phyloP scores from a whole-genome alignment of 2,113 vertebrate genomes.

The Cepphus grylle region DNA sequence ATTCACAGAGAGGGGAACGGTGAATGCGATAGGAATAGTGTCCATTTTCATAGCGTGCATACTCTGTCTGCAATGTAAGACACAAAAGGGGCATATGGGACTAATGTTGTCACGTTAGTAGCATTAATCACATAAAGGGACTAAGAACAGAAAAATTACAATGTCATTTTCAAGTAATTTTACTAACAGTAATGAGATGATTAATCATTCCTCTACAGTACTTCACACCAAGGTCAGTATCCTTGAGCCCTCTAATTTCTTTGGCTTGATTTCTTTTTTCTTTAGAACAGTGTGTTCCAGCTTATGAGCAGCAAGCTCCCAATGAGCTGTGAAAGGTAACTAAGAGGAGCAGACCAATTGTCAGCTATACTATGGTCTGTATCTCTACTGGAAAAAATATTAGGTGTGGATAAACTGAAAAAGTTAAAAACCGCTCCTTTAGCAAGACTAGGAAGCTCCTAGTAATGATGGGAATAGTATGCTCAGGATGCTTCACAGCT shows the following conservation, averaged over 20 bases:
- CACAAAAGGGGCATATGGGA: neutral
- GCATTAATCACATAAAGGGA: neutral
- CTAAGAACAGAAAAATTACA: neutral
- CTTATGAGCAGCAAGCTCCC: neutral
- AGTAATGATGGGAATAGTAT: neutral
- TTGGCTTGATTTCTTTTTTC: neutral
- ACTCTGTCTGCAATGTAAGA: conserved; percentile 83
- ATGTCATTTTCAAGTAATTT: neutral
- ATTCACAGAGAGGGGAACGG: conserved; percentile 92
- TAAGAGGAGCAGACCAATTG: neutral
- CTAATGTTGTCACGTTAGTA: neutral
- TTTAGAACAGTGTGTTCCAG: neutral
- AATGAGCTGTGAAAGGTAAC: neutral
- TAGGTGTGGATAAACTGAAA: neutral
- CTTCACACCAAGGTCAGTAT: neutral
- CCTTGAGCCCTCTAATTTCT: neutral
- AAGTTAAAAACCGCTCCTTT: neutral
- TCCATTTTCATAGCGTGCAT: conserved; percentile 87
- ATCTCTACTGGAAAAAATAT: neutral
- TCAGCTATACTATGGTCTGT: neutral
- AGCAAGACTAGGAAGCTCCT: neutral
- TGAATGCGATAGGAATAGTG: conserved; percentile 91
- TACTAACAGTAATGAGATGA: neutral
- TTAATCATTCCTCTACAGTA: neutral
- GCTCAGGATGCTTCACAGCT: neutral